Conservation (phyloP, 2,113 vertebrate species). For the Oreotrochilus melanogaster region DNA sequence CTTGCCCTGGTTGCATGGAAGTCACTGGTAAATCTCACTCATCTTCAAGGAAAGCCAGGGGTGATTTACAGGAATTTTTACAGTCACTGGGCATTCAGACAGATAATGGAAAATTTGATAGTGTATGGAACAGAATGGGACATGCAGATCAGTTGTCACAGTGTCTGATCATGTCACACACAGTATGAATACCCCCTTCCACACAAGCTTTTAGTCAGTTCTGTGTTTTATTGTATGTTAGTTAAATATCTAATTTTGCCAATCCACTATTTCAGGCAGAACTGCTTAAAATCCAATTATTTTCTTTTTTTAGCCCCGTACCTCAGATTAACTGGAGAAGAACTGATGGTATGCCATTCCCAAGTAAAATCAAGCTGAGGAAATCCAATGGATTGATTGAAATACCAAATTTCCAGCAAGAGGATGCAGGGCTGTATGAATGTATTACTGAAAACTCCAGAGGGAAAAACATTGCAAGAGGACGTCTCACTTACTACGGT, state of each 20-base stretch:
- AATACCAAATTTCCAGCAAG: slow-evolving; percentile 92
- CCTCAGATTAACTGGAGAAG: slow-evolving; percentile 95
- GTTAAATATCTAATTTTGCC: neutral
- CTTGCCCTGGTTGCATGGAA: neutral
- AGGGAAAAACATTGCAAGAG: slow-evolving; percentile 89
- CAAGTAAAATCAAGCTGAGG: slow-evolving; percentile 88
- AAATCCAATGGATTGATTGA: slow-evolving; percentile 92
- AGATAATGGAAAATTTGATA: neutral
- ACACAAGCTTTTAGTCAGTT: neutral
- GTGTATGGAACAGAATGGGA: neutral
- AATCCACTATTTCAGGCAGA: slow-evolving; percentile 22
- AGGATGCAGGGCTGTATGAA: slow-evolving; percentile 91
- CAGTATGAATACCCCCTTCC: neutral
- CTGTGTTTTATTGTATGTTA: neutral
- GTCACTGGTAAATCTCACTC: neutral
- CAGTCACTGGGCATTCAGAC: accelerated
- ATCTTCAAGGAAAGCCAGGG: neutral
- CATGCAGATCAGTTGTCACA: neutral
- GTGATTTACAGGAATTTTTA: neutral
- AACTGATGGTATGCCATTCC: slow-evolving; percentile 88
- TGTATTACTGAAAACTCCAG: slow-evolving; percentile 92
- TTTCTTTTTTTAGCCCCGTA: slow-evolving; percentile 83
- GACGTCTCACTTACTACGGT: slow-evolving; percentile 94
- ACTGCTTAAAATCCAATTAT: neutral
- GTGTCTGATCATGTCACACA: neutral